These are phyloP conservation scores for Mythimna lalbum DNA, from an alignment of 2,888 invertebrate genomes.

Conservation along the genomic window DNA sequence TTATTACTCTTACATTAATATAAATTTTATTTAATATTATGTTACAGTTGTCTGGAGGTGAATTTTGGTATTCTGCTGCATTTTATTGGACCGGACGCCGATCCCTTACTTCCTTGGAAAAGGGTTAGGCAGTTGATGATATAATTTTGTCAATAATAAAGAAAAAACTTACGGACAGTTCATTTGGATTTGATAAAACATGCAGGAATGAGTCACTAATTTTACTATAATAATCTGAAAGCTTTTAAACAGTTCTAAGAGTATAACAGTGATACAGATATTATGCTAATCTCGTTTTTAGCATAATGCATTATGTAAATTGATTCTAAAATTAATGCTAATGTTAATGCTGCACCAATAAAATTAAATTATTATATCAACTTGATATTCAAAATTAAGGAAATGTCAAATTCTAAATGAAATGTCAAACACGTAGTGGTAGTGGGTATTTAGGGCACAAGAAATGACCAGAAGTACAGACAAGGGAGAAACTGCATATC, in stretches of 20 bases:
- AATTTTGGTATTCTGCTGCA: too few species aligned
- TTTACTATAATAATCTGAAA: slow-evolving; percentile 2
- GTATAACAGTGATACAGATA: slow-evolving; percentile 16
- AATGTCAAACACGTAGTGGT: slow-evolving; percentile 15
- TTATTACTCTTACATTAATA: too few species aligned
- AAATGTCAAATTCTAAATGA: neutral
- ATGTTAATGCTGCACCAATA: slow-evolving; percentile 30
- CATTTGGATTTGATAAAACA: too few species aligned
- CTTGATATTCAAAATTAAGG: slow-evolving; percentile 12
- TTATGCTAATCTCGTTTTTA: slow-evolving; percentile 29
- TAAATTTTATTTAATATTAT: too few species aligned
- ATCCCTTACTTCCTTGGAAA: too few species aligned
- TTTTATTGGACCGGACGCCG: too few species aligned
- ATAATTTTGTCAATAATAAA: too few species aligned
- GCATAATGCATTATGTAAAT: slow-evolving; percentile 40
- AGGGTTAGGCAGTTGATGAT: too few species aligned
- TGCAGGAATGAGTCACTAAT: neutral
- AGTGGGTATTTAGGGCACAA: neutral
- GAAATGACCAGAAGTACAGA: neutral
- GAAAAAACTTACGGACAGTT: too few species aligned
- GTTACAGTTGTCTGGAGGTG: too few species aligned
- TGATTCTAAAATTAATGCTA: slow-evolving; percentile 28
- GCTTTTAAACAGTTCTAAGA: neutral
- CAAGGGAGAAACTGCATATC: neutral
- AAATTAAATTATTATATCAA: slow-evolving; percentile 29